Evolutionary conservation across 2,797 vertebrate species (phyloP).

Genomic region (Sebastes aleutianus): DNA sequence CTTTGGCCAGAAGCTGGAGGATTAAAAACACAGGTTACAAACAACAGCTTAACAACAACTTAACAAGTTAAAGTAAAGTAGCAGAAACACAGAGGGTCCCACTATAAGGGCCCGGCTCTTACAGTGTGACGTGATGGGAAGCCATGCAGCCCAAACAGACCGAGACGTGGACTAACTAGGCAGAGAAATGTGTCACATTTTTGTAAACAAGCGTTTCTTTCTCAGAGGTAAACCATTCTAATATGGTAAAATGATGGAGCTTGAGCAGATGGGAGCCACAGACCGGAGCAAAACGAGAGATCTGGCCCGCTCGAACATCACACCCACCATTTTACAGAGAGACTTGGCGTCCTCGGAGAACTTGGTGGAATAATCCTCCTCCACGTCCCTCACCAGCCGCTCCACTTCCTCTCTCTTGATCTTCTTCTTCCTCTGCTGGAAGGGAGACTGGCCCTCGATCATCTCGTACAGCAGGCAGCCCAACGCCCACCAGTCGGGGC

Average conservation of each 20-base stretch:
- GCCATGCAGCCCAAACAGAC: neutral
- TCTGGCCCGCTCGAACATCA: neutral
- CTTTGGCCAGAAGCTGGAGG: conserved; percentile 90
- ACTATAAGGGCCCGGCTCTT: too few species aligned
- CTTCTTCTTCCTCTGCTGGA: conserved; percentile 98
- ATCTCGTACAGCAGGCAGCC: conserved; percentile 98
- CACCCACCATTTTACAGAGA: conserved; percentile 90
- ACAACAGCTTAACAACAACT: too few species aligned
- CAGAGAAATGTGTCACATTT: neutral
- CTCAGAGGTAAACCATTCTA: neutral
- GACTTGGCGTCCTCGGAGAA: conserved; percentile 90
- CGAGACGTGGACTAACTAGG: neutral
- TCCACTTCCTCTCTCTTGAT: conserved; percentile 98
- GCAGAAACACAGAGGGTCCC: neutral
- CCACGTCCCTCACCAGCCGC: conserved; percentile 90
- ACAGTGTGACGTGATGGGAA: neutral
- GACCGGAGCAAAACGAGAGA: neutral
- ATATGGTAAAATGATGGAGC: neutral
- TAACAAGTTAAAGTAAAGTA: neutral
- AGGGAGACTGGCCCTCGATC: conserved; percentile 98
- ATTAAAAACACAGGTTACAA: neutral
- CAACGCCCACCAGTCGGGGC: conserved; percentile 98
- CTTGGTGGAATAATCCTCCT: conserved; percentile 91
- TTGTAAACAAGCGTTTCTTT: neutral
- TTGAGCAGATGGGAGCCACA: neutral